Percentiles rank a stretch among this genome's conserved stretches.
These are phyloP conservation scores for Frankliniella fusca DNA, from an alignment of 2,888 invertebrate genomes.

Conservation along the genomic window DNA sequence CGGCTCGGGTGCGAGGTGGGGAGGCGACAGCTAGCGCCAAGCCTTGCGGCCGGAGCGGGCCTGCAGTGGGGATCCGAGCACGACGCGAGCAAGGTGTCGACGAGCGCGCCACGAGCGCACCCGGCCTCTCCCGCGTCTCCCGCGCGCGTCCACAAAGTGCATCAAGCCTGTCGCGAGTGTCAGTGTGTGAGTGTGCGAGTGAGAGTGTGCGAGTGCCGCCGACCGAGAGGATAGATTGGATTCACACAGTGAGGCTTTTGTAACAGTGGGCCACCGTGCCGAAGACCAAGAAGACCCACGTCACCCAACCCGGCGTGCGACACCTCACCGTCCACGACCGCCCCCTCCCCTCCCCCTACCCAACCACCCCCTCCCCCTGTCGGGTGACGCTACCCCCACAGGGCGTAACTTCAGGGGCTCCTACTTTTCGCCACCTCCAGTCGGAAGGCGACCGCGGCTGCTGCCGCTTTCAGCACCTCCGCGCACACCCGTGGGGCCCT, in stretches of 20 bases:
- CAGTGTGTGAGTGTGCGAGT: background rate
- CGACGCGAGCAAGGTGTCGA: conserved; percentile 7
- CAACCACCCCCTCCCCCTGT: no score
- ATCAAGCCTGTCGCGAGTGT: background rate
- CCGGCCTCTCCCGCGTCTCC: background rate
- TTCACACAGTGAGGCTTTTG: background rate
- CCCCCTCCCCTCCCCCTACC: background rate
- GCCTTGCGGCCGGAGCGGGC: background rate
- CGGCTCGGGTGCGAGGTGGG: conserved; percentile 10
- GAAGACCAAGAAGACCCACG: background rate
- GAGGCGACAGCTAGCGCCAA: conserved; percentile 16
- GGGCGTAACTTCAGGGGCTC: no score
- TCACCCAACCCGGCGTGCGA: background rate
- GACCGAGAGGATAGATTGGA: background rate
- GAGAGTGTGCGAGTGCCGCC: background rate
- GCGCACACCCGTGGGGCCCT: background rate
- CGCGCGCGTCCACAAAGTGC: background rate
- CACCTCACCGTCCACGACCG: background rate
- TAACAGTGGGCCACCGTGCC: background rate
- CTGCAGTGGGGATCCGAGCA: conserved; percentile 18
- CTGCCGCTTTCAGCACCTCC: conserved; percentile 1
- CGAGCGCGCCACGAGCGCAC: background rate
- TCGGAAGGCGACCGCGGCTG: background rate
- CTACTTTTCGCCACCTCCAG: conserved; percentile 1
- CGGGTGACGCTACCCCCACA: background rate